A percentile compares a stretch with the other conserved stretches of the same genome.
Evolutionary conservation across 2,888 invertebrate species (phyloP).

Genomic region (Melangyna quadrimaculata): DNA sequence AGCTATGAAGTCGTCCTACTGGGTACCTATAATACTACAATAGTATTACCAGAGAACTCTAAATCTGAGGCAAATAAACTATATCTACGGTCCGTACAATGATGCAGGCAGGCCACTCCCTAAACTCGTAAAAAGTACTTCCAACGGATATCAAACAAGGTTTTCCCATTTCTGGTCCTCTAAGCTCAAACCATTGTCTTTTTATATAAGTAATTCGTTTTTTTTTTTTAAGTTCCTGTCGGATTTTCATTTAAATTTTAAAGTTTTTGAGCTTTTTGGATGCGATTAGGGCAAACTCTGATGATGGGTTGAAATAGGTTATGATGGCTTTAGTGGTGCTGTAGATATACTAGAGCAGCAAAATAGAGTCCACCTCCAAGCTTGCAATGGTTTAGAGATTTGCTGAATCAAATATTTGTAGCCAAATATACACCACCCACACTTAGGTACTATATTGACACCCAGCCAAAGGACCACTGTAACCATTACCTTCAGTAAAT

Average conservation of each 20-base stretch:
- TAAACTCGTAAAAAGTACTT: slow-evolving; percentile 62
- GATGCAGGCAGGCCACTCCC: slow-evolving; percentile 56
- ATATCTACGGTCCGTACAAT: slow-evolving; percentile 7
- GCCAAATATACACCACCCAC: slow-evolving; percentile 38
- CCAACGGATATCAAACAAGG: slow-evolving; percentile 65
- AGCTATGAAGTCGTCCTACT: not conserved
- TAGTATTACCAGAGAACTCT: not conserved
- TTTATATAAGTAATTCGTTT: not conserved
- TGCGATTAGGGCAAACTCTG: slow-evolving; percentile 38
- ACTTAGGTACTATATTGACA: too few relatives aligned
- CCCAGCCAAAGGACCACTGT: not conserved
- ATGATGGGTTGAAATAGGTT: not conserved
- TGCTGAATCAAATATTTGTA: slow-evolving; percentile 40
- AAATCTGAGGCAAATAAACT: slow-evolving; percentile 11
- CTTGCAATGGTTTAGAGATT: slow-evolving; percentile 32
- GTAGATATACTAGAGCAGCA: not conserved
- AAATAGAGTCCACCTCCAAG: slow-evolving; percentile 5
- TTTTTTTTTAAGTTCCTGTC: not conserved
- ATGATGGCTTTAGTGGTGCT: not conserved
- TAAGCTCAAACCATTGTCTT: slow-evolving; percentile 38
- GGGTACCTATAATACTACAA: too few relatives aligned
- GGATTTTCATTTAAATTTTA: slow-evolving; percentile 66
- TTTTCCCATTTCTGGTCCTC: slow-evolving; percentile 62
- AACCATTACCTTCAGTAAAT: not conserved
- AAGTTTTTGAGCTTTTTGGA: slow-evolving; percentile 49